Percentiles rank a stretch among this genome's conserved stretches.
These are phyloP conservation scores for Rhinogobius similis DNA, from an alignment of 2,113 vertebrate species.

Conservation along the genomic window DNA sequence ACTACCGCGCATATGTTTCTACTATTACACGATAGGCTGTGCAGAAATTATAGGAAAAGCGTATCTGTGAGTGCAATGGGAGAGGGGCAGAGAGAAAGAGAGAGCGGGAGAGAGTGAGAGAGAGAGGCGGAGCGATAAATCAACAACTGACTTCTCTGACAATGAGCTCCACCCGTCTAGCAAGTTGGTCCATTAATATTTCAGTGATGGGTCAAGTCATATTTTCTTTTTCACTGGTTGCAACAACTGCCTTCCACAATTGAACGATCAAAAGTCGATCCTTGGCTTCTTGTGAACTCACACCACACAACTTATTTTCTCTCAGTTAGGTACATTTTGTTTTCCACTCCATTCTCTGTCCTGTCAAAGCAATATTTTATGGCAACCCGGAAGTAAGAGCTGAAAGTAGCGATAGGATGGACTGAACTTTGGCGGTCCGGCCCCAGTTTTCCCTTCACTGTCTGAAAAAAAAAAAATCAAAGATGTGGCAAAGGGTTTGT, in stretches of 20 bases:
- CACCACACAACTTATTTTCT: too few species aligned
- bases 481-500: too few species aligned
- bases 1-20: slow-evolving; percentile 74
- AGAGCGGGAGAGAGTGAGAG: slow-evolving; percentile 37
- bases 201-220: neutral
- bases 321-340: too few species aligned
- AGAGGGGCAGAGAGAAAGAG: slow-evolving; percentile 44
- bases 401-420: too few species aligned
- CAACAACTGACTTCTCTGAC: slow-evolving; percentile 51
- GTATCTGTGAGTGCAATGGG: slow-evolving; percentile 68
- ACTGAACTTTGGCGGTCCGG: too few species aligned
- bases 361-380: too few species aligned
- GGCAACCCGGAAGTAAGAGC: too few species aligned
- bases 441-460: too few species aligned
- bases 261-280: neutral
- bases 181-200: slow-evolving; percentile 12
- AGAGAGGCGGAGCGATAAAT: slow-evolving; percentile 36
- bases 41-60: slow-evolving; percentile 71
- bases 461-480: too few species aligned
- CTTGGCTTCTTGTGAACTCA: neutral
- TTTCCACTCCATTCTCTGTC: too few species aligned
- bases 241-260: neutral
- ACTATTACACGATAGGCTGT: slow-evolving; percentile 75
- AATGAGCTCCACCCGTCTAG: slow-evolving; percentile 66
- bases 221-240: neutral